Conservation (phyloP, 2,113 vertebrate species). For the Thunnus thynnus region DNA sequence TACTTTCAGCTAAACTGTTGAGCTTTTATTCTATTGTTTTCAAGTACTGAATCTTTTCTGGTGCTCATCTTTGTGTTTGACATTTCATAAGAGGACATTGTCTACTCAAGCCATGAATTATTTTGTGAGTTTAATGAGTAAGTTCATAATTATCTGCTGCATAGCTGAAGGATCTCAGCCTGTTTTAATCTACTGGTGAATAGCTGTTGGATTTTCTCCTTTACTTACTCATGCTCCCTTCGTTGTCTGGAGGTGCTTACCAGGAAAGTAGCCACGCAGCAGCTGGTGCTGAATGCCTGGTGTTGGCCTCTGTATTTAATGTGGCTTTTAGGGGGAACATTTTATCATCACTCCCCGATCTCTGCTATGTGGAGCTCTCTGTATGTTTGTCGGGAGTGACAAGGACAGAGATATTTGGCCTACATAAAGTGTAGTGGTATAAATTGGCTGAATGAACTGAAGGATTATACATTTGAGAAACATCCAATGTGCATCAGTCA, state of each 20-base stretch:
- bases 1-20: too few species aligned
- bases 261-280: background rate
- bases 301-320: background rate
- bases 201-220: background rate
- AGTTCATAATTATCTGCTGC: background rate
- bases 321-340: background rate
- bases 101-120: too few species aligned
- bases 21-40: too few species aligned
- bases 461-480: background rate
- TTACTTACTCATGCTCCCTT: background rate
- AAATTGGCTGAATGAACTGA: conserved; percentile 14
- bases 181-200: too few species aligned
- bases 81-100: too few species aligned
- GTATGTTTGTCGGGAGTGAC: background rate
- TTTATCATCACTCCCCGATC: background rate
- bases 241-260: background rate
- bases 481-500: background rate
- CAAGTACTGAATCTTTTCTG: too few species aligned
- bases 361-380: background rate
- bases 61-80: too few species aligned
- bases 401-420: too few species aligned
- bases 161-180: too few species aligned
- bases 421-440: too few species aligned
- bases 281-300: background rate
- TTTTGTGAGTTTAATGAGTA: too few species aligned